Evolutionary conservation across 2,888 invertebrate species (phyloP).

Genomic region (Ectemnius lituratus): DNA sequence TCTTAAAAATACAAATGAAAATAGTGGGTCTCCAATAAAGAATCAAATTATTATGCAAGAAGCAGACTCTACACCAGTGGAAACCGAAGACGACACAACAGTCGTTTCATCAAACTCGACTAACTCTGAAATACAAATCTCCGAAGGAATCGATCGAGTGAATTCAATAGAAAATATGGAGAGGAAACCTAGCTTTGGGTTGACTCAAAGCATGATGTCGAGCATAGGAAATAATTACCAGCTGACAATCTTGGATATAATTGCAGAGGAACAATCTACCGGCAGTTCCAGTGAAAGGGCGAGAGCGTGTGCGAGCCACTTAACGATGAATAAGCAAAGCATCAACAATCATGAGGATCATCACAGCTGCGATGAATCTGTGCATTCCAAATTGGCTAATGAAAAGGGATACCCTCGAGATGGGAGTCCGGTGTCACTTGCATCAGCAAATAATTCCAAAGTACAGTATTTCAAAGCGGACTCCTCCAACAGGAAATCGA

Average conservation of each 20-base stretch:
- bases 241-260: slow-evolving; percentile 64
- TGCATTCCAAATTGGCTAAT: too few relatives aligned
- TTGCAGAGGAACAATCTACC: slow-evolving; percentile 67
- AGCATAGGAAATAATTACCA: slow-evolving; percentile 48
- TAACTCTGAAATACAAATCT: slow-evolving; percentile 49
- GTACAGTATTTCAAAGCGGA: too few relatives aligned
- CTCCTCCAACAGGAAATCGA: too few relatives aligned
- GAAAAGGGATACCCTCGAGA: too few relatives aligned
- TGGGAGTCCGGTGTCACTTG: too few relatives aligned
- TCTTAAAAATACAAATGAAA: neutral
- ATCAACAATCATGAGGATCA: neutral
- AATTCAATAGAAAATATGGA: slow-evolving; percentile 56
- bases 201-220: neutral
- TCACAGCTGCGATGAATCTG: neutral
- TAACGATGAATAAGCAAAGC: neutral
- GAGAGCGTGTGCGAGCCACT: slow-evolving; percentile 14
- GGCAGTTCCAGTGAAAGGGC: slow-evolving; percentile 58
- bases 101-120: slow-evolving; percentile 46
- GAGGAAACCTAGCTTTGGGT: neutral
- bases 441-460: too few relatives aligned
- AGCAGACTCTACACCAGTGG: slow-evolving; percentile 27
- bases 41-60: neutral
- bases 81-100: slow-evolving; percentile 46
- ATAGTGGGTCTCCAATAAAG: neutral
- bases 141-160: slow-evolving; percentile 20